phyloP scores from a whole-genome alignment of 2,113 vertebrate genomes.

The Microcebus jonahi region DNA sequence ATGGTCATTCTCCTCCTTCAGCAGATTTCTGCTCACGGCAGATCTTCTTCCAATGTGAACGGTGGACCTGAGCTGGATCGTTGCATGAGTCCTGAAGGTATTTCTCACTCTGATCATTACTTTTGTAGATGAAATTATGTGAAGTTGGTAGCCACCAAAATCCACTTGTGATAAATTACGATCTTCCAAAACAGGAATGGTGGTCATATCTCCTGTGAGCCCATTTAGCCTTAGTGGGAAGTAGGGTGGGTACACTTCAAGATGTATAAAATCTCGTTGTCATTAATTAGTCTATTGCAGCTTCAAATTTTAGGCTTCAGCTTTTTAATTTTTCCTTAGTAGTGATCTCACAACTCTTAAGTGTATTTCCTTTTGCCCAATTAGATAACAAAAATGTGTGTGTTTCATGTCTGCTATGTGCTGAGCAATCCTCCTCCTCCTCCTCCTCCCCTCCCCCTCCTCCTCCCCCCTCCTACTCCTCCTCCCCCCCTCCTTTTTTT shows the following conservation, averaged over 20 bases:
- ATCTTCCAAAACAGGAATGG: neutral
- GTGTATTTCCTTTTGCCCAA: neutral
- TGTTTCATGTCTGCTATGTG: neutral
- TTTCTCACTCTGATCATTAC: neutral
- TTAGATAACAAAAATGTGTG: neutral
- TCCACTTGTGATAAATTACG: neutral
- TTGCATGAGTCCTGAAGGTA: constrained; percentile 93
- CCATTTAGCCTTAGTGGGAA: neutral
- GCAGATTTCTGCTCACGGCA: constrained; percentile 88
- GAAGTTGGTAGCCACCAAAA: neutral
- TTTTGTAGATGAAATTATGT: neutral
- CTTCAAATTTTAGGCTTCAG: neutral
- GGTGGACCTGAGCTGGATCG: constrained; percentile 87
- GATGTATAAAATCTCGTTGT: neutral
- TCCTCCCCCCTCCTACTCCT: no score
- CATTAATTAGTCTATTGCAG: neutral
- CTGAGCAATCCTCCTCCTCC: no score
- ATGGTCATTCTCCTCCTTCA: neutral
- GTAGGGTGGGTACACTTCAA: neutral
- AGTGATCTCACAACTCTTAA: neutral
- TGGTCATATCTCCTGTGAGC: neutral
- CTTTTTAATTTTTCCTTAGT: neutral
- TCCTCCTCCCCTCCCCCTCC: no score
- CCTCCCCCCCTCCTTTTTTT: no score
- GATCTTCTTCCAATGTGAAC: constrained; percentile 90